These are phyloP conservation scores for Charina bottae DNA, from an alignment of 2,113 vertebrate genomes.

Conservation along the genomic window DNA sequence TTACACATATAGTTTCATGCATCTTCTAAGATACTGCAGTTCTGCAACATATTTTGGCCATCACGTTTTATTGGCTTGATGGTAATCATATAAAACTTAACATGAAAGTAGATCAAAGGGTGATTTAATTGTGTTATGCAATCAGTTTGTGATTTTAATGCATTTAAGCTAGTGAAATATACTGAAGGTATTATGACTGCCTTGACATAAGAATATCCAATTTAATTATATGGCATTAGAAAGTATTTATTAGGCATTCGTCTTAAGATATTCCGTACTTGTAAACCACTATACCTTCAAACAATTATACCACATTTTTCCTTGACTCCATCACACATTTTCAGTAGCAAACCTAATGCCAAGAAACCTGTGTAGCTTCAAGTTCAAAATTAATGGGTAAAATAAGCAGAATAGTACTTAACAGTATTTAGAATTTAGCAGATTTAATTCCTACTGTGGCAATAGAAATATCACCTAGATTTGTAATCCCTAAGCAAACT, in stretches of 20 bases:
- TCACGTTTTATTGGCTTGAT: not conserved
- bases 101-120: slow-evolving; percentile 21
- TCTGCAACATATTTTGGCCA: slow-evolving; percentile 23
- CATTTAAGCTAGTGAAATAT: slow-evolving; percentile 9
- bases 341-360: slow-evolving; percentile 29
- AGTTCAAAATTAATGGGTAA: not conserved
- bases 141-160: slow-evolving; percentile 5
- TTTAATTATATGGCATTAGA: slow-evolving; percentile 16
- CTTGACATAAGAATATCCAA: slow-evolving; percentile 7
- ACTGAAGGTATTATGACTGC: not conserved
- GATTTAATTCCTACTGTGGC: slow-evolving; percentile 6
- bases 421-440: not conserved
- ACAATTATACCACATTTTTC: not conserved
- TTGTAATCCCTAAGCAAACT: not conserved
- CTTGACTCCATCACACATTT: not conserved
- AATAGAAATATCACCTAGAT: not conserved
- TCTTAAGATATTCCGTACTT: not conserved
- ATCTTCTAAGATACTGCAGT: slow-evolving; percentile 9
- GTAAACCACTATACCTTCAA: slow-evolving; percentile 6
- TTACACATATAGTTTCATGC: slow-evolving; percentile 15
- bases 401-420: slow-evolving; percentile 14
- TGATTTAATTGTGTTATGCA: slow-evolving; percentile 25
- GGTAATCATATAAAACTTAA: slow-evolving; percentile 4
- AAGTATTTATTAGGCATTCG: slow-evolving; percentile 26
- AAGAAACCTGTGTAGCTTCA: not conserved